These are phyloP conservation scores for Upupa epops DNA, from an alignment of 2,113 vertebrate species.

Conservation along the genomic window DNA sequence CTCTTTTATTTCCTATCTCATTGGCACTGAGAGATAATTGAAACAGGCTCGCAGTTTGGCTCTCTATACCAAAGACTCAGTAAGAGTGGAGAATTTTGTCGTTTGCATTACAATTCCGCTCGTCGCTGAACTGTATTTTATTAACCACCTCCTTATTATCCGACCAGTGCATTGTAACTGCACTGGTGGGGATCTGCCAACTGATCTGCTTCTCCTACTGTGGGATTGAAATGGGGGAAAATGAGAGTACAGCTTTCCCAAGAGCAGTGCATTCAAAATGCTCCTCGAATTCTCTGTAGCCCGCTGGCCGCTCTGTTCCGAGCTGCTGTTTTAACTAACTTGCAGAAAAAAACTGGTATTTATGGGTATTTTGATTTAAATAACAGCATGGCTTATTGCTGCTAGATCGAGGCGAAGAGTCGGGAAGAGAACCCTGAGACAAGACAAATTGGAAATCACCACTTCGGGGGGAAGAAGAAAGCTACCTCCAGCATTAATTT, in stretches of 20 bases:
- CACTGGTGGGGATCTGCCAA: not conserved
- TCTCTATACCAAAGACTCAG: not conserved
- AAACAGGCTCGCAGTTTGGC: not conserved
- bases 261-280: not conserved
- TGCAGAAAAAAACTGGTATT: not conserved
- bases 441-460: not conserved
- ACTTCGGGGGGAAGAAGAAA: fast-evolving
- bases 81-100: not conserved
- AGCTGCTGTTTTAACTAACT: not conserved
- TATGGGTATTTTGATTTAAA: not conserved
- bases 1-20: not conserved
- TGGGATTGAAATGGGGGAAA: not conserved
- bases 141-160: not conserved
- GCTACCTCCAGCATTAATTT: not conserved
- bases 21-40: not conserved
- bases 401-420: not conserved
- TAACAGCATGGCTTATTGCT: not conserved
- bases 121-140: not conserved
- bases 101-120: not conserved
- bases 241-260: not conserved
- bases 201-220: not conserved
- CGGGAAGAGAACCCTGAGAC: not conserved
- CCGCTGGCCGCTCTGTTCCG: not conserved
- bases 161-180: not conserved
- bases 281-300: not conserved